Evolutionary conservation across 2,113 vertebrate genomes (phyloP), one percentile per base, ranked within the genome.

Genomic region (Aix galericulata): DNA sequence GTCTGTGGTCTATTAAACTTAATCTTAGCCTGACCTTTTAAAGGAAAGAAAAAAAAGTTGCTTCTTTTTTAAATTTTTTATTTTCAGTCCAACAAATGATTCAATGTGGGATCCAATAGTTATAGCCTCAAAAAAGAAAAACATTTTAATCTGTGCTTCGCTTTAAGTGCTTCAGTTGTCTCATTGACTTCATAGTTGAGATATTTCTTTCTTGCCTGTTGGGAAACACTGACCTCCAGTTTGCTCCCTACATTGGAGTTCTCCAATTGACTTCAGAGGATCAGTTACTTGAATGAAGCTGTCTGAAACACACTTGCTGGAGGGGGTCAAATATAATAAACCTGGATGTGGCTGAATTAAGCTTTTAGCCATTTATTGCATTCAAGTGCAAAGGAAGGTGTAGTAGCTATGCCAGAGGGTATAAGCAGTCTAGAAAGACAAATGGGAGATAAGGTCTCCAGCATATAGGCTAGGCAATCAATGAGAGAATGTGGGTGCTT

Each of bases 1-100:
- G 86, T 90, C 91, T 94, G 83, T 95, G 92, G 88, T 84, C 93
- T 95, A 83, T 95, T 93, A 87, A 89, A 72, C 59, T 85, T 89
- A 86, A 86, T 93, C 80, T 64, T 34, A 82, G 60, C 48, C 48
- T 94, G 82, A 93, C 79, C 92, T 96, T 91, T 86, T 86, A 63
- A 90, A 95, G 93, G 86, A 91, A 79, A 71, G 36, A 88, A 67
- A 84, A 82, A 81, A 93, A 55, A 16, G 46, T 48, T 48, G 46
- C 46, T 11, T 48, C 20, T 48, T 48, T 48, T 48, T 48, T 22
- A 11, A 22, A 48, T 11, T 48, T 55, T 55, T 55, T 27, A 17
- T 40, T 63, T 40, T 38, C 40, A 63, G 27, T 63, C 36, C 26
- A 36, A 9, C 26, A 52, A 29, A 67, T 87, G 89, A 91, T 44